Base-by-base conservation (phyloP, 1,140 invertebrate species). In the Oedothorax gibbosus region DNA sequence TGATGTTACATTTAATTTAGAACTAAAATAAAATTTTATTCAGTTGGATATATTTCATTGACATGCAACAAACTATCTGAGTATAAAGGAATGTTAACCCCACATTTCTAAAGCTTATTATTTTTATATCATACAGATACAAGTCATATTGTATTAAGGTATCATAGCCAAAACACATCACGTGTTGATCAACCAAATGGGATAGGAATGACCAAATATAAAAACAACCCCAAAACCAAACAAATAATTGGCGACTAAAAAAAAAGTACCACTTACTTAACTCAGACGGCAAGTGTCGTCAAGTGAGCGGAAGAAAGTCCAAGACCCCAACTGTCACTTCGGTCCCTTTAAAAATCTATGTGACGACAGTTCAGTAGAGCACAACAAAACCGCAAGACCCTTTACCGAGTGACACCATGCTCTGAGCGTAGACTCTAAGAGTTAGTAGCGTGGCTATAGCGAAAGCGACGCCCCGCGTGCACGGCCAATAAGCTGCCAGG, bases 401-500 rank as follows among this genome's bases (percentile, higher is more conserved):
- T 75, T 75, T 35, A 35, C 35, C 81, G 71, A 53, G 62, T 84
- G 71, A 84, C 81, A 76, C 81, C 49, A 56, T 60, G 49, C 57
- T 56, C 57, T 60, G 60, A 73, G 66, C 72, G 56, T 62, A 82
- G 56, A 69, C 80, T 82, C 80, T 60, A 66, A 53, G 81, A 84
- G 76, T 35, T 35, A 35, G 35, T 35, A 84, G 81, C 81, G 81
- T 84, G 81, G 81, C 81, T 35, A 35, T 35, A 75, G 60, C 81
- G 81, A 84, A 76, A 84, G 50, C 81, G 81, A 84, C 81, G 81
- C 81, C 81, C 73, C 54, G 71, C n/a, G 56, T 86, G 73, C 85
- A 86, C 71, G 85, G 85, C 85, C 85, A 86, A 86, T 86, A 81
- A 86, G 77, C 85, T 86, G 85, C 85, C 71, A 79, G 76, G 64